Evolutionary conservation across 2,797 vertebrate species (phyloP).

Genomic region (Eurystomus glaucurus): DNA sequence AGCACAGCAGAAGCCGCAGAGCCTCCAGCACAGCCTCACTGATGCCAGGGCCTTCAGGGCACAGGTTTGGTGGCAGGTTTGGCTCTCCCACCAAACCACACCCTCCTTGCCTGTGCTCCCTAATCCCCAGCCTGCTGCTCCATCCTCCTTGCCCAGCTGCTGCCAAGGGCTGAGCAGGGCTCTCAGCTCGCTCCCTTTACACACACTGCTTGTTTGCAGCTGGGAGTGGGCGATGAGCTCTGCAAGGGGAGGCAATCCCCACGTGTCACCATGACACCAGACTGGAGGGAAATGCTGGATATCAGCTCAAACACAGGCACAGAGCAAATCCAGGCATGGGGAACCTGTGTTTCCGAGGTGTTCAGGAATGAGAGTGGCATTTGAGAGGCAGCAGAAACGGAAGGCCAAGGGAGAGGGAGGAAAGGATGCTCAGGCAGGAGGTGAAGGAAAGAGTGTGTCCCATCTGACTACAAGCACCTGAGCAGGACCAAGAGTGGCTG

Average conservation of each 20-base stretch:
- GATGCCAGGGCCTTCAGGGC: not conserved
- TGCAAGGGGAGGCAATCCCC: not conserved
- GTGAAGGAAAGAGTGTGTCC: not conserved
- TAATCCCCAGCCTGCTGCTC: not conserved
- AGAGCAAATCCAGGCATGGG: not conserved
- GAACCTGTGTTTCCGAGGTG: not conserved
- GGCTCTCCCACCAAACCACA: not conserved
- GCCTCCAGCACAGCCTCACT: fast-evolving
- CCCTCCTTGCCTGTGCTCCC: not conserved
- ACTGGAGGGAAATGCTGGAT: not conserved
- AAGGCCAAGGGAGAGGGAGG: not conserved
- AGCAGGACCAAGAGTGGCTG: not conserved
- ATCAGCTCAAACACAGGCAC: not conserved
- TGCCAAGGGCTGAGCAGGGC: not conserved
- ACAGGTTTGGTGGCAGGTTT: not conserved
- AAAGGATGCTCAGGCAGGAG: not conserved
- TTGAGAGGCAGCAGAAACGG: not conserved
- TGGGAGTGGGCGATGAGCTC: not conserved
- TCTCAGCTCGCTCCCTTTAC: not conserved
- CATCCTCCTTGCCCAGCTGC: fast-evolving
- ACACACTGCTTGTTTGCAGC: not conserved
- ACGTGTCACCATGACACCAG: fast-evolving
- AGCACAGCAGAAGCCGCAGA: not conserved
- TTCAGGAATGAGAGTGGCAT: not conserved
- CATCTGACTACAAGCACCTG: fast-evolving